Percentiles rank a stretch among this genome's conserved stretches.
Evolutionary conservation across 2,888 invertebrate genomes (phyloP).

Genomic region (Herminia tarsipennalis): DNA sequence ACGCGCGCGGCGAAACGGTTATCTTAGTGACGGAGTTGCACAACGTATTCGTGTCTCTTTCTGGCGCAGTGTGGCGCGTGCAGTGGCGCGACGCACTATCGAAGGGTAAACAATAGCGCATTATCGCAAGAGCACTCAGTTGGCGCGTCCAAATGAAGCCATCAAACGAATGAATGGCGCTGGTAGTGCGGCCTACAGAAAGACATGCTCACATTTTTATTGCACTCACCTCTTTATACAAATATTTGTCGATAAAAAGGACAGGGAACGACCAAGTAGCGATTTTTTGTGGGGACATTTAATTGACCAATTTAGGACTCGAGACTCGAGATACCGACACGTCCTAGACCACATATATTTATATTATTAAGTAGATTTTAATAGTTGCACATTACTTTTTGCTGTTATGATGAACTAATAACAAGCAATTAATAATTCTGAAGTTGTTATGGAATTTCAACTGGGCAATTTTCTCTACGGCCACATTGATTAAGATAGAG

Average conservation of each 20-base stretch:
- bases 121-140: slow-evolving; percentile 82
- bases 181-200: slow-evolving; percentile 72
- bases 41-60: slow-evolving; percentile 66
- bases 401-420: too few species aligned
- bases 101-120: slow-evolving; percentile 85
- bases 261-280: slow-evolving; percentile 44
- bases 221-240: slow-evolving; percentile 77
- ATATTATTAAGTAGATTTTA: slow-evolving; percentile 18
- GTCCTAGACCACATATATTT: slow-evolving; percentile 34
- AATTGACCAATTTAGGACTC: slow-evolving; percentile 48
- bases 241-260: slow-evolving; percentile 72
- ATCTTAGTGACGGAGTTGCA: slow-evolving; percentile 58
- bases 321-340: slow-evolving; percentile 47
- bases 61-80: slow-evolving; percentile 77
- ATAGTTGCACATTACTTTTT: too few species aligned
- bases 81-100: slow-evolving; percentile 81
- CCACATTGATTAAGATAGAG: too few species aligned
- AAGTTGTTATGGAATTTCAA: too few species aligned
- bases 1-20: slow-evolving; percentile 62
- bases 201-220: slow-evolving; percentile 82
- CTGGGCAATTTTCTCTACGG: too few species aligned
- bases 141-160: slow-evolving; percentile 83
- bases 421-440: too few species aligned
- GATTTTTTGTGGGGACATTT: slow-evolving; percentile 50
- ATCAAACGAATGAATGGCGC: slow-evolving; percentile 84